Evolutionary conservation across 2,113 vertebrate species (phyloP).

Genomic region (Cygnus atratus): DNA sequence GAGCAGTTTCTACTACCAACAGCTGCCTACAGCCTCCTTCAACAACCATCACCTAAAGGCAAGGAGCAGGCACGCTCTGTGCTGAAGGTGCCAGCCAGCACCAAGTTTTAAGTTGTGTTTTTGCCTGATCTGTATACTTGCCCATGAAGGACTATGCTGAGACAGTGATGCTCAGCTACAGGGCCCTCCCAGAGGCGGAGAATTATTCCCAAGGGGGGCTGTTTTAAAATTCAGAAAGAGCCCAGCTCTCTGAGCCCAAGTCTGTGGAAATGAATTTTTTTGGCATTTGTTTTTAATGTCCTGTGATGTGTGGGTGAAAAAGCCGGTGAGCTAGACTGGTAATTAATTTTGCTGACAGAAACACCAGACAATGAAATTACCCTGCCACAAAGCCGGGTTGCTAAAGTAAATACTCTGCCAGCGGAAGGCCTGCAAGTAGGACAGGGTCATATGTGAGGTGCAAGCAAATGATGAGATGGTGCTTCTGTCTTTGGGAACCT

Average conservation of each 20-base stretch:
- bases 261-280: constrained; percentile 50
- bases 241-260: not conserved
- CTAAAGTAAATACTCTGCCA: constrained; percentile 67
- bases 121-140: not conserved
- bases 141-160: not conserved
- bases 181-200: not conserved
- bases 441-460: not conserved
- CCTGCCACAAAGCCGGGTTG: constrained; percentile 54
- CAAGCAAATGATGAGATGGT: not conserved
- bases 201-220: not conserved
- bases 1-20: not conserved
- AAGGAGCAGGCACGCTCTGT: not conserved
- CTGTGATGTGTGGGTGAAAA: constrained; percentile 64
- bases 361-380: constrained; percentile 73
- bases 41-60: not conserved
- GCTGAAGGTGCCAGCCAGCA: not conserved
- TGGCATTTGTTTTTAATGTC: constrained; percentile 59
- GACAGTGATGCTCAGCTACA: not conserved
- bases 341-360: constrained; percentile 75
- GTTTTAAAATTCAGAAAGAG: constrained; percentile 40
- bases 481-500: not conserved
- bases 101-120: constrained; percentile 3
- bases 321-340: constrained; percentile 47
- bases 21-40: not conserved
- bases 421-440: constrained; percentile 24